These are phyloP conservation scores for Sinohyriopsis cumingii DNA, from an alignment of 2,888 invertebrate species.

Conservation along the genomic window DNA sequence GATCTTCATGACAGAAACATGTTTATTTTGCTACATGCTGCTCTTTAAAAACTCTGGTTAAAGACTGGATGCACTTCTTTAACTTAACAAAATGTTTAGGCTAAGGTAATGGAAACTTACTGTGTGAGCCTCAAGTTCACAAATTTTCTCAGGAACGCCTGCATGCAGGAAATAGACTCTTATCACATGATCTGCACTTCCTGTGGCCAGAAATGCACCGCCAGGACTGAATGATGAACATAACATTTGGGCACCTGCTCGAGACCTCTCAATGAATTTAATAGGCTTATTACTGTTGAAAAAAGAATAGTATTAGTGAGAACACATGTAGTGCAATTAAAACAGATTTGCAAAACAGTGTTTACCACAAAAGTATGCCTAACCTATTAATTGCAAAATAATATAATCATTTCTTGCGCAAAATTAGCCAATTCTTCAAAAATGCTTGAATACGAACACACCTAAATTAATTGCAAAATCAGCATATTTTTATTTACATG, in stretches of 20 bases:
- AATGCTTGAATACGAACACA: too few species aligned
- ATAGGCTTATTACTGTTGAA: conserved; percentile 84
- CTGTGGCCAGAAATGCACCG: conserved; percentile 92
- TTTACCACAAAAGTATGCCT: too few species aligned
- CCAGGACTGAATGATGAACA: conserved; percentile 91
- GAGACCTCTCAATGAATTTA: conserved; percentile 91
- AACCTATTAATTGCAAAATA: conserved; percentile 1
- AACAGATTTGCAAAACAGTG: background rate
- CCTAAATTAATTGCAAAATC: too few species aligned
- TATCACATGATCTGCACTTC: conserved; percentile 95
- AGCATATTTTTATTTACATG: too few species aligned
- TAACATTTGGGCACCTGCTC: conserved; percentile 96
- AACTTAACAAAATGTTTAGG: background rate
- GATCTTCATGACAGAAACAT: background rate
- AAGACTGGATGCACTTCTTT: background rate
- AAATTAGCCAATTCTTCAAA: background rate
- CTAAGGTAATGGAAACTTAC: conserved; percentile 57
- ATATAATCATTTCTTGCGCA: conserved; percentile 1
- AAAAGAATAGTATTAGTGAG: conserved; percentile 1
- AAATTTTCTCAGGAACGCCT: conserved; percentile 83
- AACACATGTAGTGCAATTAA: background rate
- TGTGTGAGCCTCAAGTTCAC: conserved; percentile 86
- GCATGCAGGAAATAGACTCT: conserved; percentile 87
- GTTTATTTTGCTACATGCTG: background rate
- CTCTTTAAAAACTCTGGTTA: background rate